Conservation (phyloP, 2,888 invertebrate species). For the Parapristionchus giblindavisi region DNA sequence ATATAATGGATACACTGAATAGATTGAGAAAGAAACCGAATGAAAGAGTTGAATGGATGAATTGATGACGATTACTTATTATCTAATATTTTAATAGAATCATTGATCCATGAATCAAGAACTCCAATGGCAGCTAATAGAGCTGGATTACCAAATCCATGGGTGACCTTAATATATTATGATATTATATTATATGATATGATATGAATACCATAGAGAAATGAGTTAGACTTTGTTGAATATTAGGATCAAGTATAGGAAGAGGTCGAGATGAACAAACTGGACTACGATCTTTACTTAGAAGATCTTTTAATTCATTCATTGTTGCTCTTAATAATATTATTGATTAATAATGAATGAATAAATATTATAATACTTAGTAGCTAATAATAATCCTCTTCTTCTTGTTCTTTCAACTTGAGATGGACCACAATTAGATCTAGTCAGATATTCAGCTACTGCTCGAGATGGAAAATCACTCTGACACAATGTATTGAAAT, state of each 20-base stretch:
- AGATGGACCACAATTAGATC: not conserved
- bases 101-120: conserved; percentile 49
- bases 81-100: conserved; percentile 52
- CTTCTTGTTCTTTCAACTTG: conserved; percentile 25
- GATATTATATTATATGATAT: not conserved
- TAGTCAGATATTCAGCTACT: conserved; percentile 43
- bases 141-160: conserved; percentile 56
- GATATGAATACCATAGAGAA: conserved; percentile 49
- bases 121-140: conserved; percentile 50
- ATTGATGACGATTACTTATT: conserved; percentile 41
- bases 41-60: not conserved
- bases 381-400: conserved; percentile 21
- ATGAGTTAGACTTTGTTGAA: conserved; percentile 52
- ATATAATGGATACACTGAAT: not conserved
- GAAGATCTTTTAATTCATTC: conserved; percentile 50
- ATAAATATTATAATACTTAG: too few relatives aligned
- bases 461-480: conserved; percentile 50
- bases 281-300: conserved; percentile 53
- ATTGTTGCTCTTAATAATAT: conserved; percentile 45
- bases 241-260: conserved; percentile 49
- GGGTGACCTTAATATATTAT: conserved; percentile 47
- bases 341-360: too few relatives aligned
- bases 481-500: conserved; percentile 51
- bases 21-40: not conserved
- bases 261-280: conserved; percentile 45